Percentiles rank a stretch among this genome's conserved stretches.
Conservation (phyloP, 2,113 vertebrate species). For the Meleagris gallopavo region DNA sequence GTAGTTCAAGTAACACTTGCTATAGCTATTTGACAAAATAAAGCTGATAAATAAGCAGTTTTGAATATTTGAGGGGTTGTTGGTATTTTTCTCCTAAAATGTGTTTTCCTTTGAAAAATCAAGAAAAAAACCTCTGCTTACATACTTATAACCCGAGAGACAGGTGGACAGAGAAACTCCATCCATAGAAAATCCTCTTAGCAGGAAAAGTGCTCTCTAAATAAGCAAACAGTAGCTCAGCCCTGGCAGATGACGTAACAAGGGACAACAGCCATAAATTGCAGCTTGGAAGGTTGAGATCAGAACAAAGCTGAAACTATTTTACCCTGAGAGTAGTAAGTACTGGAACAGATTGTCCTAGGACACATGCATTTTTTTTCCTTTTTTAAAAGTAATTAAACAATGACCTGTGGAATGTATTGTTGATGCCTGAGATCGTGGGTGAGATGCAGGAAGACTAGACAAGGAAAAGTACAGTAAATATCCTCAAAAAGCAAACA, state of each 20-base stretch:
- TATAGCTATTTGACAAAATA: neutral
- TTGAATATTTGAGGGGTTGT: neutral
- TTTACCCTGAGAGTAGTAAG: neutral
- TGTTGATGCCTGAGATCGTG: neutral
- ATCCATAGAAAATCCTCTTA: constrained; percentile 3
- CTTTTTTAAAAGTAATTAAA: neutral
- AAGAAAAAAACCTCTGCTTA: neutral
- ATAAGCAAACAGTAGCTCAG: constrained; percentile 33
- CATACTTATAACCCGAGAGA: neutral
- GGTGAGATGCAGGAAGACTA: neutral
- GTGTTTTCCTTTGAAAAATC: neutral
- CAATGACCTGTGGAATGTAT: neutral
- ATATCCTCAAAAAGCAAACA: neutral
- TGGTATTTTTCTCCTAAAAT: neutral
- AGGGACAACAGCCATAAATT: constrained; percentile 30
- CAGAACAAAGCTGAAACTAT: neutral
- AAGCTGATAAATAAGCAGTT: neutral
- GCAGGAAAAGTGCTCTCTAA: constrained; percentile 1
- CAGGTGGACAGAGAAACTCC: neutral
- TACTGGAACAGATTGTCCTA: neutral
- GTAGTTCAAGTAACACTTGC: neutral
- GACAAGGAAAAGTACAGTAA: neutral
- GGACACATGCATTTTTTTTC: neutral
- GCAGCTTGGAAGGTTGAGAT: neutral
- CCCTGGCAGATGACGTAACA: constrained; percentile 2